Base-by-base conservation (phyloP, 2,888 invertebrate genomes). In the Glyphotaelius pellucidus region DNA sequence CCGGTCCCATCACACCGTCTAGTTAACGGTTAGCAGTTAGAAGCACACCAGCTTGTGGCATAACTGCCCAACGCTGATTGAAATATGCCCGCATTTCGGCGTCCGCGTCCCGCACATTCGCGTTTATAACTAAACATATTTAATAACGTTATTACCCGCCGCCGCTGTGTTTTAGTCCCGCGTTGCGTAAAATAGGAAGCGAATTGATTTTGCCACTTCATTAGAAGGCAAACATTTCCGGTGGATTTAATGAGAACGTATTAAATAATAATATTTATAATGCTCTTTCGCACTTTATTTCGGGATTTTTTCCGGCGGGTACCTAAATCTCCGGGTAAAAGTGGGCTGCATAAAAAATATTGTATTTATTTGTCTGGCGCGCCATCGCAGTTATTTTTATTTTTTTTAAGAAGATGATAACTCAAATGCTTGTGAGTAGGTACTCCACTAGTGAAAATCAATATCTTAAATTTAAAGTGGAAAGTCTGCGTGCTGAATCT, bases 121-220 rank as follows among this genome's bases (percentile, higher is more conserved):
- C 47, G n/a, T 14, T 9, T 85, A 38, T n/a, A 35, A 38, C 35
- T 42, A 42, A 38, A 42, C 42, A 85, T 85, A 85, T 42, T 38
- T 67, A 67, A 81, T 15, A 81, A 81, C 30, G 31, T 31, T 84
- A 38, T 38, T 85, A 25, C n/a, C 47, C 30, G 47, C 32, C 83
- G 83, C 25, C 9, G 67, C 67, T 25, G 67, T 25, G 67, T 67
- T 67, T 19, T 5, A 32, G 32, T 31, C 32, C 32, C 32, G 81
- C 14, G 85, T 85, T 86, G 86, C 86, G n/a, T 86, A 86, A 86
- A 86, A 47, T 86, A 86, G 86, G 86, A 86, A 86, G 42, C 86
- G 30, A 42, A 86, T 86, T 47, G 86, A 86, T 86, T 86, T 42
- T 86, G 86, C 30, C 86, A 86, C 86, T 30, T 42, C 86, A 86